A percentile compares a stretch with the other conserved stretches of the same genome.
phyloP scores from a whole-genome alignment of 2,888 invertebrate genomes.

The Ethmia dodecea region DNA sequence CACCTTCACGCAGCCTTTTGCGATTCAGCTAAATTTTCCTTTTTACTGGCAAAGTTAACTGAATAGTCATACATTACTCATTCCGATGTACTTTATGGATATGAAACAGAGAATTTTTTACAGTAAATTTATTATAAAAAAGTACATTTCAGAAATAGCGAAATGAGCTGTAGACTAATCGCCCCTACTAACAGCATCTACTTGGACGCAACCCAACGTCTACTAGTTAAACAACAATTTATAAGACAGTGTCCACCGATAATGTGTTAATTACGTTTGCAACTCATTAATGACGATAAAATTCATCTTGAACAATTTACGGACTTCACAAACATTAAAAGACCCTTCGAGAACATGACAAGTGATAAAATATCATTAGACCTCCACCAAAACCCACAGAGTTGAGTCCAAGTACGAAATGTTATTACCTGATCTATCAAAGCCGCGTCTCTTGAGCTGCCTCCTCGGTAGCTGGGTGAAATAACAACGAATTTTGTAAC shows the following conservation, averaged over 20 bases:
- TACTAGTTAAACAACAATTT: slow-evolving; percentile 19
- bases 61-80: slow-evolving; percentile 34
- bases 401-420: slow-evolving; percentile 63
- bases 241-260: slow-evolving; percentile 7
- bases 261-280: not conserved
- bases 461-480: slow-evolving; percentile 78
- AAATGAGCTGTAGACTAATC: slow-evolving; percentile 46
- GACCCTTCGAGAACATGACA: no score
- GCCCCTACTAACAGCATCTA: slow-evolving; percentile 56
- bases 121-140: slow-evolving; percentile 11
- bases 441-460: slow-evolving; percentile 78
- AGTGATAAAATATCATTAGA: no score
- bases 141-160: slow-evolving; percentile 37
- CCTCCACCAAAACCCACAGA: no score
- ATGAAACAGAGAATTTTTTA: slow-evolving; percentile 2
- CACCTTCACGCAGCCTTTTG: slow-evolving; percentile 30
- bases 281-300: no score
- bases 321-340: no score
- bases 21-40: slow-evolving; percentile 15
- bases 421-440: slow-evolving; percentile 77
- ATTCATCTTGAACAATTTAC: not conserved
- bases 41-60: slow-evolving; percentile 25
- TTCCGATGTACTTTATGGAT: slow-evolving; percentile 22
- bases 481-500: slow-evolving; percentile 76
- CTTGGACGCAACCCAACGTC: slow-evolving; percentile 72